Evolutionary conservation across 2,797 vertebrate species (phyloP).

Genomic region (Enteromius paludinosus): DNA sequence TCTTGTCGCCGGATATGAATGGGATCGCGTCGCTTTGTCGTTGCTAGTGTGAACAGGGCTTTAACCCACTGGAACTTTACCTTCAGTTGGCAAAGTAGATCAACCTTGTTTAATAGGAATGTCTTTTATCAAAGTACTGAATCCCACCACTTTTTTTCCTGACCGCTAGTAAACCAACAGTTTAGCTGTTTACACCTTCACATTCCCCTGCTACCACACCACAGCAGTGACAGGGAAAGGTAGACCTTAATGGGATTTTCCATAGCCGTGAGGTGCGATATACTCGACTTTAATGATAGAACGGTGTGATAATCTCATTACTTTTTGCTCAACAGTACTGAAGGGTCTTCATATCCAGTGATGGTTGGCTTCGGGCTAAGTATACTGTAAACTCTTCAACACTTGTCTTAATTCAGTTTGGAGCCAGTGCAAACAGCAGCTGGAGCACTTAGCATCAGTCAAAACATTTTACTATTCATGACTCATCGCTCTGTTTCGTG

Average conservation of each 20-base stretch:
- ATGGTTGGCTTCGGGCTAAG: conserved; percentile 52
- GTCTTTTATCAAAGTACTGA: neutral
- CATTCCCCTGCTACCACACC: conserved; percentile 45
- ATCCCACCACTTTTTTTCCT: neutral
- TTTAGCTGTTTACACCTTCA: conserved; percentile 36
- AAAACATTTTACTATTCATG: conserved; percentile 26
- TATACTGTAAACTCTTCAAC: conserved; percentile 9
- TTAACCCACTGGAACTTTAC: neutral
- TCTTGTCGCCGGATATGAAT: too few relatives aligned
- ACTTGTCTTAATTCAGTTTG: conserved; percentile 47
- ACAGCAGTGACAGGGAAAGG: conserved; percentile 55
- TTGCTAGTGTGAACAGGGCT: too few relatives aligned
- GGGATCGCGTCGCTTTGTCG: too few relatives aligned
- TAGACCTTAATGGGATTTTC: conserved; percentile 69
- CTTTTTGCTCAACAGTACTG: conserved; percentile 63
- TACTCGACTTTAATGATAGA: conserved; percentile 65
- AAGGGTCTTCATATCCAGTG: conserved; percentile 49
- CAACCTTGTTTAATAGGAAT: neutral
- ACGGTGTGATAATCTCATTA: conserved; percentile 71
- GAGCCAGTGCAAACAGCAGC: conserved; percentile 29
- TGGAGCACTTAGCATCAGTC: conserved; percentile 18
- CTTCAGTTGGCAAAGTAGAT: neutral
- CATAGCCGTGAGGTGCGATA: conserved; percentile 65
- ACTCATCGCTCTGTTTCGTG: conserved; percentile 16
- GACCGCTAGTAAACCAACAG: conserved; percentile 2